phyloP scores from a whole-genome alignment of 2,113 vertebrate species.

The Platycercus adscitus region DNA sequence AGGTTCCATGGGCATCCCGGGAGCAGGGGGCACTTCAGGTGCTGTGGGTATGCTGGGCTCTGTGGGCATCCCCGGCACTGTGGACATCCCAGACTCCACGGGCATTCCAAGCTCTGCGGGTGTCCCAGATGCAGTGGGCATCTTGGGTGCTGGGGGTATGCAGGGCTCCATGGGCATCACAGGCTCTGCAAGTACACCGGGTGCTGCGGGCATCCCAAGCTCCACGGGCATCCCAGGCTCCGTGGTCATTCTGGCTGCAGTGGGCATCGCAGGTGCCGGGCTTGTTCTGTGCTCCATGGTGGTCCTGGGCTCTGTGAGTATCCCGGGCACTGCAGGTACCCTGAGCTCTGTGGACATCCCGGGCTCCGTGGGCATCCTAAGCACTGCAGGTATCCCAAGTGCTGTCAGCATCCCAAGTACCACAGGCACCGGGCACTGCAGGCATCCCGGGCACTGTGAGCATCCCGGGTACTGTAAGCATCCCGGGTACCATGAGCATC shows the following conservation, averaged over 20 bases:
- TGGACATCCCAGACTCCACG: fast-evolving
- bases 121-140: not conserved
- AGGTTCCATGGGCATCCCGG: not conserved
- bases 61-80: not conserved
- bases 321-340: not conserved
- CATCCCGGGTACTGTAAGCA: fast-evolving
- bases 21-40: not conserved
- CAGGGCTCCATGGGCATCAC: not conserved
- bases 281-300: not conserved
- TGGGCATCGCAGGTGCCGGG: not conserved
- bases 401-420: too few relatives aligned
- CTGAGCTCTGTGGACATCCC: fast-evolving
- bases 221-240: not conserved
- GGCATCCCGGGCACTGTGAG: too few relatives aligned
- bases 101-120: not conserved
- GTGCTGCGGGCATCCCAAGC: not conserved
- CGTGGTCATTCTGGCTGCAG: not conserved
- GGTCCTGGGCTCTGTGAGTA: not conserved
- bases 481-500: too few relatives aligned
- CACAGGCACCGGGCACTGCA: fast-evolving
- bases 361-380: not conserved
- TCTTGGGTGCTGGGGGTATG: not conserved
- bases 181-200: not conserved
- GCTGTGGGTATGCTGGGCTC: not conserved
- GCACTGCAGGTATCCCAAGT: not conserved